A percentile compares a stretch with the other conserved stretches of the same genome.
These are phyloP conservation scores for Orchesella flavescens DNA, from an alignment of 2,888 invertebrate genomes.

Conservation along the genomic window DNA sequence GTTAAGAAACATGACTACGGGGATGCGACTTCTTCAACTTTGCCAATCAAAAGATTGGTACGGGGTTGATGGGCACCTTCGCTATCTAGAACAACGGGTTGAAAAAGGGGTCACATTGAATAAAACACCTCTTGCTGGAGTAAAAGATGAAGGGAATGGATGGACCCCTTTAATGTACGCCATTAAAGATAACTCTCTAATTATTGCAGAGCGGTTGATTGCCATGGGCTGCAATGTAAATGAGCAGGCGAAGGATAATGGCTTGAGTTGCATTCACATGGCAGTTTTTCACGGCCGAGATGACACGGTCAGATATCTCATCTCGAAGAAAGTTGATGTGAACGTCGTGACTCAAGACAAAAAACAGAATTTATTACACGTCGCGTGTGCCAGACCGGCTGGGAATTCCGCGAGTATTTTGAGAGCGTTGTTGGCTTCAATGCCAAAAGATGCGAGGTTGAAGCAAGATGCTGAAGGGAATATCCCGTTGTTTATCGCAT, in stretches of 20 bases:
- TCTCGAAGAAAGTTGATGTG: constrained; percentile 93
- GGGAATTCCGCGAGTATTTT: constrained; percentile 94
- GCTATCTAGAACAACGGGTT: constrained; percentile 87
- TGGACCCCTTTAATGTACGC: constrained; percentile 97
- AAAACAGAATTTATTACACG: constrained; percentile 93
- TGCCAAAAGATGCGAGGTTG: constrained; percentile 91
- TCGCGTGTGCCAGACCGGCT: constrained; percentile 93
- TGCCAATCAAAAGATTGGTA: constrained; percentile 93
- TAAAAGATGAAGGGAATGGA: constrained; percentile 89
- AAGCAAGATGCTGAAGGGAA: constrained; percentile 81
- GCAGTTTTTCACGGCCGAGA: constrained; percentile 98
- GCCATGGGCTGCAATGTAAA: constrained; percentile 94
- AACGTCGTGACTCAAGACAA: constrained; percentile 85
- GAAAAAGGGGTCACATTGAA: constrained; percentile 81
- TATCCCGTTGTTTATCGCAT: constrained; percentile 92
- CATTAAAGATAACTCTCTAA: constrained; percentile 93
- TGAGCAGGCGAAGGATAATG: constrained; percentile 96
- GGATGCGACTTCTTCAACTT: constrained; percentile 83
- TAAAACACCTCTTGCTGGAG: constrained; percentile 83
- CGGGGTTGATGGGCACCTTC: constrained; percentile 89
- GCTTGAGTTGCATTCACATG: constrained; percentile 96
- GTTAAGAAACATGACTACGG: constrained; percentile 77
- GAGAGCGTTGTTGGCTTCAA: constrained; percentile 88
- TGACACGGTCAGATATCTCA: constrained; percentile 77
- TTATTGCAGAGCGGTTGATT: constrained; percentile 91